phyloP scores from a whole-genome alignment of 2,113 vertebrate genomes.

The Epinephelus fuscoguttatus region DNA sequence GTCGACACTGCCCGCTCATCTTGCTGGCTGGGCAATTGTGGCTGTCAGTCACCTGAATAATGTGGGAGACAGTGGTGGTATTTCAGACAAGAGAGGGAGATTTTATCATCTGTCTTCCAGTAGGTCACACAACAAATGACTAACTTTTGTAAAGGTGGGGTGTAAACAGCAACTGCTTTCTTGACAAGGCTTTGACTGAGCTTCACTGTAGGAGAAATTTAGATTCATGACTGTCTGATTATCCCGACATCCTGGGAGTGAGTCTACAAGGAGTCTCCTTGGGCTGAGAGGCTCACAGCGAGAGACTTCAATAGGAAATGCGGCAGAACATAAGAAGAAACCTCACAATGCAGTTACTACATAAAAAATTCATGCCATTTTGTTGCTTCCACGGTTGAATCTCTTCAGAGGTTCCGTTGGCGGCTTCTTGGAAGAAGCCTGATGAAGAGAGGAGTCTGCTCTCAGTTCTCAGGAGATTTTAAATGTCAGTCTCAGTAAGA shows the following conservation, averaged over 20 bases:
- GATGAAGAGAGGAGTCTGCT: constrained; percentile 57
- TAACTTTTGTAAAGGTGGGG: constrained; percentile 75
- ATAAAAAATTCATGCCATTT: constrained; percentile 64
- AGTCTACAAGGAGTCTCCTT: constrained; percentile 32
- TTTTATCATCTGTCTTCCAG: constrained; percentile 75
- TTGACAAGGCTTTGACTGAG: constrained; percentile 69
- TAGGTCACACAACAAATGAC: constrained; percentile 74
- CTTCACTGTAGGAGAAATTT: constrained; percentile 25
- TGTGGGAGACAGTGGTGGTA: constrained; percentile 72
- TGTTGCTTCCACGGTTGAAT: constrained; percentile 57
- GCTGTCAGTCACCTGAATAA: constrained; percentile 82
- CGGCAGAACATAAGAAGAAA: constrained; percentile 42
- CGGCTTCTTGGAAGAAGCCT: constrained; percentile 40
- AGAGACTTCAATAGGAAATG: constrained; percentile 36
- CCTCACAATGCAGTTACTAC: constrained; percentile 25
- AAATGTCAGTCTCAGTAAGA: constrained; percentile 38
- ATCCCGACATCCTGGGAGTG: constrained; percentile 35
- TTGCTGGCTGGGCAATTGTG: constrained; percentile 67
- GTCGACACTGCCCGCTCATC: constrained; percentile 56
- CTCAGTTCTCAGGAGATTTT: constrained; percentile 51
- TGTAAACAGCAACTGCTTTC: constrained; percentile 56
- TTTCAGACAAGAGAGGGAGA: constrained; percentile 73
- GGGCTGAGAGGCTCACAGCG: constrained; percentile 19
- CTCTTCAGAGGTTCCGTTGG: constrained; percentile 35
- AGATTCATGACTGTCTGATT: constrained; percentile 49